These are phyloP conservation scores for Cerastoderma edule DNA, from an alignment of 2,888 invertebrate species.

Conservation along the genomic window DNA sequence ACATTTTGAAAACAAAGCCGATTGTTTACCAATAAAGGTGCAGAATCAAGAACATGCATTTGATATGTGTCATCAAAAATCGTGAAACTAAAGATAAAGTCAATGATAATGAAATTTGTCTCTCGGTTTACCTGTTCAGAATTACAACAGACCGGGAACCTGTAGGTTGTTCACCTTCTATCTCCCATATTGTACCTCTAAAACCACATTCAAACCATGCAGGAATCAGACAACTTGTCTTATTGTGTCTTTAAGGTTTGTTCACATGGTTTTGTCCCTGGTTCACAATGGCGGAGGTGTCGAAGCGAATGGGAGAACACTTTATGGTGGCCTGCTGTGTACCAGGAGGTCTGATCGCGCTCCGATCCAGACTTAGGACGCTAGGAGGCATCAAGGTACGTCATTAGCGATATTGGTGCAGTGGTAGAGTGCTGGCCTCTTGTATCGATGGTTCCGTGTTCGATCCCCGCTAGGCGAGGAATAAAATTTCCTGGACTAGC, in stretches of 20 bases:
- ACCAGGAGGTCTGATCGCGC: conserved; percentile 1
- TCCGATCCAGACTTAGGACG: neutral
- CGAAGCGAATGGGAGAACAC: conserved; percentile 4
- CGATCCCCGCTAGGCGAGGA: neutral
- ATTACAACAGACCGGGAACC: neutral
- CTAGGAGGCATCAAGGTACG: conserved; percentile 19
- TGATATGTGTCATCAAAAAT: too few relatives aligned
- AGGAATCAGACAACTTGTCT: neutral
- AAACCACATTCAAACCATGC: neutral
- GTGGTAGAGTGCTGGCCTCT: neutral
- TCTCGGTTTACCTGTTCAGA: neutral
- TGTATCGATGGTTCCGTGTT: neutral
- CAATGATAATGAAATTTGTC: too few relatives aligned
- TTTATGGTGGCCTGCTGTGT: neutral
- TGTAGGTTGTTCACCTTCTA: neutral
- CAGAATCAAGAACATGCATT: too few relatives aligned
- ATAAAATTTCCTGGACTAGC: neutral
- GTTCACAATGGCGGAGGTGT: neutral
- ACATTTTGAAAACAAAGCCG: too few relatives aligned
- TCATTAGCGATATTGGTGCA: too few relatives aligned
- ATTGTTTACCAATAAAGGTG: too few relatives aligned
- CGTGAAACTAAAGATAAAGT: too few relatives aligned
- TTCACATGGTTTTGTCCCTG: conserved; percentile 12
- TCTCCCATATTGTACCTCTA: neutral
- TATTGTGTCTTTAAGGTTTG: neutral